Evolutionary conservation across 2,888 invertebrate species (phyloP), one percentile per base, ranked within the genome.

Genomic region (Flexamia atlantica): DNA sequence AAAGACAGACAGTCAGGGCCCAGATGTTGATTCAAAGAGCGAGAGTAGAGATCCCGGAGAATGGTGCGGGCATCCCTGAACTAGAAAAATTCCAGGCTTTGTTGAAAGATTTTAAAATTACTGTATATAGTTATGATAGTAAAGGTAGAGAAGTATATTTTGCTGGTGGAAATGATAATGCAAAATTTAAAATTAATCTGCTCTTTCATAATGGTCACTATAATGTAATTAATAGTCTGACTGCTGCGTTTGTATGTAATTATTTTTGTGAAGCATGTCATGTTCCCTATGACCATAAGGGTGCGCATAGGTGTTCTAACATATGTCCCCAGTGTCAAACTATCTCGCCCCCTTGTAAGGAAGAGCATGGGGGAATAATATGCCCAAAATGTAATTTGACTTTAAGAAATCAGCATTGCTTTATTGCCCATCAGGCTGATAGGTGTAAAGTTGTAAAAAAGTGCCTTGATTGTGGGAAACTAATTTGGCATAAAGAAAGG

Each of bases 191-290:
- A 30, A 50, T 88, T n/a, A 87, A 88, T 85, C 82, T 88, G n/a
- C 40, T 88, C 0, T 85, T 85, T 83, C 85, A 46, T 12, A 46
- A 46, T 17, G n/a, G n/a, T 17, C n/a, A 46, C 12, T 46, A 46
- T 17, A 46, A 46, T 86, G 87, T 88, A 7, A 87, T 87, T 20
- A 86, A 83, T 3, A 87, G 86, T 32, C 57, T 87, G 17, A 87
- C 87, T 5, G 85, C 87, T 5, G 86, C 86, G 10, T 87, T 88
- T 72, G 83, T 83, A 12, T 86, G 36, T 36, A 36, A 36, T 36
- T 36, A 7, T 9, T 36, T 36, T 36, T 36, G 36, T 36, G 36
- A 36, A 36, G 36, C 36, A 4, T 36, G 36, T 36, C 36, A 36
- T 36, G 9, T 36, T 36, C 36, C 36, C 36, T 36, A 36, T 9